Percentiles rank a stretch among this genome's conserved stretches.
These are phyloP conservation scores for Stratiomys singularior DNA, from an alignment of 2,888 invertebrate species.

Conservation along the genomic window DNA sequence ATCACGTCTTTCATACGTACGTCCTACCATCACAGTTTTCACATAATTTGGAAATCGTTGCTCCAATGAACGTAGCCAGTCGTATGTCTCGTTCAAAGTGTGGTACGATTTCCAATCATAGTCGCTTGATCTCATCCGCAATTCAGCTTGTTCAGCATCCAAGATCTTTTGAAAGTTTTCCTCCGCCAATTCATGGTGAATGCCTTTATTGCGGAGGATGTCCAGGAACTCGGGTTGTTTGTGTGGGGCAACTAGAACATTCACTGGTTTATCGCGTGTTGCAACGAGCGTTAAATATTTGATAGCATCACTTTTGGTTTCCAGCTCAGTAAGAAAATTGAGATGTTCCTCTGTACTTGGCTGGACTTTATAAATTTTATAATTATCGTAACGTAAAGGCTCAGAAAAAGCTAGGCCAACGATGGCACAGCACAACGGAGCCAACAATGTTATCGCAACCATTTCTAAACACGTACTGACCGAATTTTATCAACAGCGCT, in stretches of 20 bases:
- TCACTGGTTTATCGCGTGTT: slow-evolving; percentile 65
- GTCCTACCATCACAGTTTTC: slow-evolving; percentile 67
- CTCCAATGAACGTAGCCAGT: slow-evolving; percentile 69
- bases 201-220: slow-evolving; percentile 58
- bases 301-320: slow-evolving; percentile 55
- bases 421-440: no score
- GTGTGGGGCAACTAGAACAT: slow-evolving; percentile 66
- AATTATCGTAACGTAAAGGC: slow-evolving; percentile 28
- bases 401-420: no score
- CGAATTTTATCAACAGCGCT: no score
- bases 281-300: slow-evolving; percentile 67
- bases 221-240: slow-evolving; percentile 59
- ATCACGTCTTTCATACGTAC: slow-evolving; percentile 70
- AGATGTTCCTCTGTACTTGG: not conserved
- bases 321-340: not conserved
- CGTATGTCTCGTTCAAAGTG: slow-evolving; percentile 66
- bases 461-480: no score
- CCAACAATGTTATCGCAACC: no score
- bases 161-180: slow-evolving; percentile 65
- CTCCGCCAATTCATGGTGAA: slow-evolving; percentile 66
- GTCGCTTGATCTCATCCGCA: slow-evolving; percentile 50
- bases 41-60: slow-evolving; percentile 66
- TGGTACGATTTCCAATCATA: slow-evolving; percentile 60
- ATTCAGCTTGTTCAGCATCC: slow-evolving; percentile 19
- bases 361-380: slow-evolving; percentile 27